Evolutionary conservation across 1,140 invertebrate species (phyloP).

Genomic region (Antheraea pernyi): DNA sequence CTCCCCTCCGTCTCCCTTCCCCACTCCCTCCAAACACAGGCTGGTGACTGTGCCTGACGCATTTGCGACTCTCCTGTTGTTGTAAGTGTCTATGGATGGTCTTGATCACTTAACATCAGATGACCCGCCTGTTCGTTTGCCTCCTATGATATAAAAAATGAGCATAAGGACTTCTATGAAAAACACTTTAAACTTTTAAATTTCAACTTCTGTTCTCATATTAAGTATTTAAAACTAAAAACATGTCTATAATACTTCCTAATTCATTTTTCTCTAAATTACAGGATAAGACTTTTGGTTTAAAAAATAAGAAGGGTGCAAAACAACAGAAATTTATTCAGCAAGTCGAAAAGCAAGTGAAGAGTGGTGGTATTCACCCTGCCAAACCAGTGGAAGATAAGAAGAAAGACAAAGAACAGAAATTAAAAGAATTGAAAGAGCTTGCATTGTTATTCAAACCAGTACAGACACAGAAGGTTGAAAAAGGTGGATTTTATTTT

Average conservation of each 20-base stretch:
- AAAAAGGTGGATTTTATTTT: constrained; percentile 86
- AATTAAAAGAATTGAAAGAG: constrained; percentile 94
- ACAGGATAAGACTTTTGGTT: constrained; percentile 99
- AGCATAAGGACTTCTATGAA: no score
- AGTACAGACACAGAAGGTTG: constrained; percentile 93
- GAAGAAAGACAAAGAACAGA: constrained; percentile 92
- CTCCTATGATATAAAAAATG: no score
- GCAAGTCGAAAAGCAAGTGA: constrained; percentile 98
- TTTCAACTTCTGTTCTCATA: no score
- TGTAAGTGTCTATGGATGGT: no score
- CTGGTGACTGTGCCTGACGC: no score
- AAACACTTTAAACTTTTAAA: no score
- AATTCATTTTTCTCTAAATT: constrained; percentile 16
- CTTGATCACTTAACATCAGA: no score
- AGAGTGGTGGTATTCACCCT: constrained; percentile 90
- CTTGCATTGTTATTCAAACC: constrained; percentile 89
- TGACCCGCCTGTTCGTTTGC: no score
- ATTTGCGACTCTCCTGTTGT: no score
- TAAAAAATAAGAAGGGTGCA: constrained; percentile 99
- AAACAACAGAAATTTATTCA: constrained; percentile 99
- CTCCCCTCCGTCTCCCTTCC: no score
- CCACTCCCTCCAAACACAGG: no score
- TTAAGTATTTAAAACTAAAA: no score
- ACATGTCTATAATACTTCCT: background rate
- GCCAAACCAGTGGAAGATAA: constrained; percentile 86